Evolutionary conservation across 2,113 vertebrate genomes (phyloP), one percentile per base, ranked within the genome.

Genomic region (Triplophysa dalaica): DNA sequence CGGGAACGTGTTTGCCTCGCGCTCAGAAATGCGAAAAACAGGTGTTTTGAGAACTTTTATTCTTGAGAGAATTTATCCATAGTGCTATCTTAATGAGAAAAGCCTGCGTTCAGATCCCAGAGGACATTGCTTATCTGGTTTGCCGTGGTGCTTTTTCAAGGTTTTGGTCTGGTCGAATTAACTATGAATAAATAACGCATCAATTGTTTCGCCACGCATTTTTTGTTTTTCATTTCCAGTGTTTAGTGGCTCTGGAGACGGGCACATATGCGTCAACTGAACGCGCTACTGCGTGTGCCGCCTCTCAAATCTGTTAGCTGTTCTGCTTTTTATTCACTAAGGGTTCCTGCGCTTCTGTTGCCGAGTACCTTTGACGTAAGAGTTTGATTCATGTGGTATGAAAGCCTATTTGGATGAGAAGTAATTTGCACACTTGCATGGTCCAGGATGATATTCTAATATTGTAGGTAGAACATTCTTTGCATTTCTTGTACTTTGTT

Each of bases 71-170:
- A 19, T 56, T 58, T 72, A 72, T 21, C 17, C 17, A 19, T 10
- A n/a, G 6, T 8, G 54, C 8, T 8, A 70, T 70, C 22, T 70
- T 70, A 70, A 70, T 70, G 68, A 70, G 68, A 70, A 52, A 70
- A 70, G 68, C 24, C 0, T 3, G 50, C 22, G 22, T 10, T 52
- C 4, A 48, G 67, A 70, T 70, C 67, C 19, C 45, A 70, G 48
- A 54, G 48, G 17, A 29, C 9, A 24, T 26, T 17, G 45, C 68
- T 70, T 54, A 70, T 70, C 68, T 54, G 45, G 22, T 70, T 70
- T 52, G 45, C 66, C 3, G 41, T 50, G 43, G 43, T 69, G 43
- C 21, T 50, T 69, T 68, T 68, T 48, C 14, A 2, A 45, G 17
- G 24, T 48, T 70, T 70, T 17, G 13, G 50, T 52, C 14, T 16